These are phyloP conservation scores for Spodoptera picta DNA, from an alignment of 2,888 invertebrate genomes.

Conservation along the genomic window DNA sequence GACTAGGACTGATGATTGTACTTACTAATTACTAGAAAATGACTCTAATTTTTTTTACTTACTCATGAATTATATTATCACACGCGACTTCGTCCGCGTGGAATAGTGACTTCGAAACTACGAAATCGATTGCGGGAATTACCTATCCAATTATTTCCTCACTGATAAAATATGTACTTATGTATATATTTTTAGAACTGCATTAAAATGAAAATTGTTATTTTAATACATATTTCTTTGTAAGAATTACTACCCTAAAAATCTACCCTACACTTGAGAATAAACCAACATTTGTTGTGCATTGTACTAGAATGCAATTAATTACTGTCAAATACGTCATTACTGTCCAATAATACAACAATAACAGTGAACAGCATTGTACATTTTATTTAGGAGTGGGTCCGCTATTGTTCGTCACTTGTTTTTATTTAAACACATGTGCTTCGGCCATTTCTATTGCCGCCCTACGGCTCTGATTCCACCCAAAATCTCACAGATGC, in stretches of 20 bases:
- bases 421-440: slow-evolving; percentile 78
- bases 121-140: no score
- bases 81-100: no score
- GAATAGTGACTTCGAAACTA: no score
- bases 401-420: slow-evolving; percentile 65
- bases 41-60: no score
- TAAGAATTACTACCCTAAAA: no score
- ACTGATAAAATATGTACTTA: no score
- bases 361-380: slow-evolving; percentile 49
- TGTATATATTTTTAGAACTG: no score
- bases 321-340: slow-evolving; percentile 51
- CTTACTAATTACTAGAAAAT: slow-evolving; percentile 27
- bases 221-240: no score
- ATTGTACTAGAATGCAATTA: slow-evolving; percentile 43
- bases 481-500: slow-evolving; percentile 74
- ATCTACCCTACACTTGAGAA: no score
- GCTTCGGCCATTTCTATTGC: slow-evolving; percentile 68
- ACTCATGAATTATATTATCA: no score
- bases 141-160: no score
- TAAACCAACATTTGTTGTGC: slow-evolving; percentile 14
- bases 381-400: slow-evolving; percentile 41
- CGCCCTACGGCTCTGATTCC: slow-evolving; percentile 63
- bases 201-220: no score
- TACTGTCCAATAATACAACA: slow-evolving; percentile 47
- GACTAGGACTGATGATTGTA: slow-evolving; percentile 28